Conservation (phyloP, 2,113 vertebrate species). For the Micronycteris hirsuta region DNA sequence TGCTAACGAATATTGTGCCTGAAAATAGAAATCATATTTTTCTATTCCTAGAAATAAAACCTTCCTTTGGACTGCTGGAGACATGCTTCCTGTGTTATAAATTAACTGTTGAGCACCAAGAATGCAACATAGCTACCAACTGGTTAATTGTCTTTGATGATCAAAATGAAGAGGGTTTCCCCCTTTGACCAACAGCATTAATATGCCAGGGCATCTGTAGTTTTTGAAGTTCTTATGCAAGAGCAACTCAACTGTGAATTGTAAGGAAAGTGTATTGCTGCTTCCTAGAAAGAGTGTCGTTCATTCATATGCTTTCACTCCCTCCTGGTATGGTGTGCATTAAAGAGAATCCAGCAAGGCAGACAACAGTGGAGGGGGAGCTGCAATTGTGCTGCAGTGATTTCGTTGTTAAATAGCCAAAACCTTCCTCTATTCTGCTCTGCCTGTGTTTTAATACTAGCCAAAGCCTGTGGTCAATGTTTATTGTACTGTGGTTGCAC, state of each 20-base stretch:
- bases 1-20: not conserved
- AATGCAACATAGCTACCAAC: not conserved
- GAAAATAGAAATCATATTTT: not conserved
- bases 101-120: not conserved
- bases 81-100: not conserved
- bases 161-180: constrained; percentile 21
- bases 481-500: not conserved
- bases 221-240: constrained; percentile 42
- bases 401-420: not conserved
- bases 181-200: not conserved
- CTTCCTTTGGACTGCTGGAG: not conserved
- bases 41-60: not conserved
- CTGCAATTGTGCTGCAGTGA: not conserved
- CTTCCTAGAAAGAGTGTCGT: constrained; percentile 32
- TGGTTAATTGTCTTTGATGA: not conserved
- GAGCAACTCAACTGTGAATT: constrained; percentile 36
- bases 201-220: not conserved
- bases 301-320: constrained; percentile 34
- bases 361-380: not conserved
- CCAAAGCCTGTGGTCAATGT: not conserved
- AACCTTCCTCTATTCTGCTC: not conserved
- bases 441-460: not conserved
- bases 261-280: not conserved
- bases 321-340: not conserved
- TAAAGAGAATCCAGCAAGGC: not conserved